Conservation (phyloP, 2,797 vertebrate species). For the Hipposideros larvatus region DNA sequence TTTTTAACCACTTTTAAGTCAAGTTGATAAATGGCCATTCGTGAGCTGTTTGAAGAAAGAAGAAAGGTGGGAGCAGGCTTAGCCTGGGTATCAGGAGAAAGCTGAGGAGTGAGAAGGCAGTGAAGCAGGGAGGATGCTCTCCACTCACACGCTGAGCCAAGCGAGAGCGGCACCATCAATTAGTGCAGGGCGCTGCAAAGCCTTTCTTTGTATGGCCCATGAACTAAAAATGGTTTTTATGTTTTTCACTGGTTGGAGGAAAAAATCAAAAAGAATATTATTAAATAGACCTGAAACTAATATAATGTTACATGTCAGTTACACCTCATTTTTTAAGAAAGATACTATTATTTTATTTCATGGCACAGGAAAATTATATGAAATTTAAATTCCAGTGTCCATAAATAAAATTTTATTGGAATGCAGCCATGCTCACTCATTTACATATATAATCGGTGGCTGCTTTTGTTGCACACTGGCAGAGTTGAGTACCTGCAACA, state of each 20-base stretch:
- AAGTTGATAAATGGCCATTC: not conserved
- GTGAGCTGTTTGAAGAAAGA: not conserved
- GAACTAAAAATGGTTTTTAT: slow-evolving; percentile 8
- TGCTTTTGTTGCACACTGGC: not conserved
- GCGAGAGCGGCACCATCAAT: not conserved
- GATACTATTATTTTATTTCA: not conserved
- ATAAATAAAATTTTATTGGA: slow-evolving; percentile 45
- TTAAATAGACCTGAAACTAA: not conserved
- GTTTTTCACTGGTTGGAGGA: not conserved
- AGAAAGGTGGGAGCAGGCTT: not conserved
- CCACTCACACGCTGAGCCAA: not conserved
- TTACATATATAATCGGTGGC: not conserved
- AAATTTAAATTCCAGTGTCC: slow-evolving; percentile 41
- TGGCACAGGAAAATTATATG: not conserved
- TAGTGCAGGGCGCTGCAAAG: not conserved
- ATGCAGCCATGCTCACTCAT: not conserved
- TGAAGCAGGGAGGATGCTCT: not conserved
- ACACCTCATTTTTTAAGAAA: not conserved
- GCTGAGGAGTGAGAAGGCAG: not conserved
- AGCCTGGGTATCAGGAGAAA: not conserved
- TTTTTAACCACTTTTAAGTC: slow-evolving; percentile 56
- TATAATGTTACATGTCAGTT: not conserved
- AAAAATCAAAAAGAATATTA: not conserved
- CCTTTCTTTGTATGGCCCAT: not conserved
- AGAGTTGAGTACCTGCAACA: not conserved